Base-by-base conservation (phyloP, 2,797 vertebrate species). In the Falco concolor region DNA sequence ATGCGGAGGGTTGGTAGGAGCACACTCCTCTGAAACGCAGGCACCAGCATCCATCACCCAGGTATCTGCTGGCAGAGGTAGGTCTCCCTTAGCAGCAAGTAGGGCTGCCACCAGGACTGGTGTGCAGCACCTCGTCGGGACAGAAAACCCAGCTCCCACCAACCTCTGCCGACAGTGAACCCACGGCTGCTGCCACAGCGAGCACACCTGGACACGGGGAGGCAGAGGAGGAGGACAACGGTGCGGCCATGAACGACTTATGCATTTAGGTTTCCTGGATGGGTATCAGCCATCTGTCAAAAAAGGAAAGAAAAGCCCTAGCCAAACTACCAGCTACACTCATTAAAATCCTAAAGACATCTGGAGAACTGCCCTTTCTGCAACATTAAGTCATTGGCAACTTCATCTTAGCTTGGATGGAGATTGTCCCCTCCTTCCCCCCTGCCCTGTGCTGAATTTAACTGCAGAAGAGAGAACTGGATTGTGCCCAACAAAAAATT, bases 351-450 rank as follows among this genome's bases (percentile, higher is more conserved):
- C 81, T 82, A 47, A 81, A 82, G 79, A 54, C 1, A 2, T 64
- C 89, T 96, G 85, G 86, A 96, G 74, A 93, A n/a, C 27, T 80
- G 89, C 74, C 73, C 82, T 90, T 83, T 93, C 74, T 72, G 73
- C 40, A 78, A 86, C 44, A 81, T 72, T 75, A 93, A 89, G 93
- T 84, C 74, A 67, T 45, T 79, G 90, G 40, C 63, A 86, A 75
- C 49, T 70, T 45, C 5, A 0, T 40, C 59, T 69, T 23, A 69
- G 91, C 54, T 18, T 9, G 4, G 49, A 73, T 9, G 6, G 78
- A 87, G 89, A 67, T 78, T 69, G 61, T 65, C 52, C 75, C 19
- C 4, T 74, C 40, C 64, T 27, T 27, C 17, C 17, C 23, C 16
- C 10, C 47, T 6, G 3, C 50, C 63, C 52, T 0, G 0, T 1